Conservation (phyloP, 37 sponge, comb jelly and placozoan genomes). For the Chondrilla cf. caribensis region DNA sequence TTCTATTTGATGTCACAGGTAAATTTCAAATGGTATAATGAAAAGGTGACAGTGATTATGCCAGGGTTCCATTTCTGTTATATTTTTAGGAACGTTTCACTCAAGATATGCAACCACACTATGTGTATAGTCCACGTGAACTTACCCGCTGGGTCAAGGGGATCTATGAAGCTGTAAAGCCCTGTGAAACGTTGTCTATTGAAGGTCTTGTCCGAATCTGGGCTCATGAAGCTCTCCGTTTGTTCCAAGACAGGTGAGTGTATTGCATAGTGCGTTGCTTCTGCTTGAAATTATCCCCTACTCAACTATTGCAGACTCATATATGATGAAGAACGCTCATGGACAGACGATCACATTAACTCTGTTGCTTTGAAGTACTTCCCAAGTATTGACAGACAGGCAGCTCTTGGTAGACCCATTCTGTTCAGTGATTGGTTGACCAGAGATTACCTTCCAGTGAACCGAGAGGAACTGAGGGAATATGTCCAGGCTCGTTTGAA, state of each 20-base stretch:
- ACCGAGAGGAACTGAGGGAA: conserved; percentile 86
- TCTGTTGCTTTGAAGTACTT: conserved; percentile 86
- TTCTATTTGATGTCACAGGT: conserved; percentile 94
- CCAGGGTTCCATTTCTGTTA: not conserved
- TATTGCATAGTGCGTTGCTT: not conserved
- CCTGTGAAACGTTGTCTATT: conserved; percentile 81
- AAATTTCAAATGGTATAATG: not conserved
- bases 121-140: conserved; percentile 97
- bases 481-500: conserved; percentile 94
- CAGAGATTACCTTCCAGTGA: conserved; percentile 93
- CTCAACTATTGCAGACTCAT: conserved; percentile 71
- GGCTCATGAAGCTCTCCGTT: conserved; percentile 96
- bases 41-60: too few relatives aligned
- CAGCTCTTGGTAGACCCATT: conserved; percentile 84
- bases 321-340: conserved; percentile 86
- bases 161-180: conserved; percentile 88
- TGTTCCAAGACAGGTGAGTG: conserved; percentile 90
- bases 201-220: conserved; percentile 95
- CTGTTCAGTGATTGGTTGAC: conserved; percentile 96
- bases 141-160: conserved; percentile 99
- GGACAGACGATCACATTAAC: conserved; percentile 95
- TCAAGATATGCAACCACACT: conserved; percentile 99
- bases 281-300: too few relatives aligned
- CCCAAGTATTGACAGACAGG: conserved; percentile 77
- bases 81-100: conserved; percentile 81